These are phyloP conservation scores for Bombycilla garrulus DNA, from an alignment of 2,113 vertebrate species.

Conservation along the genomic window DNA sequence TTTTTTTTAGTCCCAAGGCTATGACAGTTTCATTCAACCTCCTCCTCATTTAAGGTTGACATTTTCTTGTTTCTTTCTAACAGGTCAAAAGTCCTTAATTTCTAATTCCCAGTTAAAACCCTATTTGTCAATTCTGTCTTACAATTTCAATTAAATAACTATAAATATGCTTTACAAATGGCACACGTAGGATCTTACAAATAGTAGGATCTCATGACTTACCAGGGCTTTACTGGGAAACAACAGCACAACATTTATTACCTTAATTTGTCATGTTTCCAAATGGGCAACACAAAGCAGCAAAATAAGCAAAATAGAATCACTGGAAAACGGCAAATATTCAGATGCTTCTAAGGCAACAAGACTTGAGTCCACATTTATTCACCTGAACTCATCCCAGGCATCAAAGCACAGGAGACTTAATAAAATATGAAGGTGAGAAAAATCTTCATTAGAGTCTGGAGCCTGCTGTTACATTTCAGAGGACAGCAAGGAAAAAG, in stretches of 20 bases:
- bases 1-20: background rate
- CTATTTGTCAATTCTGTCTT: background rate
- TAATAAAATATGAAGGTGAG: conserved; percentile 35
- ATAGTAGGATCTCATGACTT: background rate
- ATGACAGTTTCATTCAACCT: background rate
- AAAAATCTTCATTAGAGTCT: conserved; percentile 1
- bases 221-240: background rate
- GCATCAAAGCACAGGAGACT: background rate
- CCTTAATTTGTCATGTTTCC: background rate
- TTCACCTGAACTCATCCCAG: background rate
- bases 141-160: background rate
- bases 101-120: background rate
- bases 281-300: background rate
- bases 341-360: background rate
- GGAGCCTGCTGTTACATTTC: background rate
- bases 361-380: background rate
- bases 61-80: background rate
- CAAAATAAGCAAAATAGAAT: background rate
- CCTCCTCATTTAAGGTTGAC: background rate
- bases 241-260: background rate
- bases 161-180: background rate
- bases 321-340: background rate
- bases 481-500: background rate
- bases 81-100: background rate
- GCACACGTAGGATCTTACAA: background rate